Evolutionary conservation across 2,113 vertebrate species (phyloP).

Genomic region (Geothlypis trichas): DNA sequence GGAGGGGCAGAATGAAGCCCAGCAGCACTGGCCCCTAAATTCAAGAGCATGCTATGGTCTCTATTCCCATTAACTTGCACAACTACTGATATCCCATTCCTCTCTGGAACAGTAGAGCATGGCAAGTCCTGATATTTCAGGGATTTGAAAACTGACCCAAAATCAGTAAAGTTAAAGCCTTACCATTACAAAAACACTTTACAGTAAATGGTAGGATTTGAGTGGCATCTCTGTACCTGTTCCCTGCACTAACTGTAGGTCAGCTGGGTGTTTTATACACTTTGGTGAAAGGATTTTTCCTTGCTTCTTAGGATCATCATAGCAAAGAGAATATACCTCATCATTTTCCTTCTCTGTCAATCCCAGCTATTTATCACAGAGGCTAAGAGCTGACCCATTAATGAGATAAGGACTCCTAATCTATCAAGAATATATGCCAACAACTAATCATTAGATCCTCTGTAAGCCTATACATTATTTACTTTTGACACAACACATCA

Average conservation of each 20-base stretch:
- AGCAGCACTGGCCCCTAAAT: neutral
- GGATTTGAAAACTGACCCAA: neutral
- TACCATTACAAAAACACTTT: neutral
- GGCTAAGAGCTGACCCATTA: slow-evolving; percentile 48
- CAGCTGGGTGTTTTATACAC: neutral
- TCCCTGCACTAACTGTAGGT: neutral
- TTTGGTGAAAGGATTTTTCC: neutral
- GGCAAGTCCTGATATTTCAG: neutral
- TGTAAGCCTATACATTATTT: slow-evolving; percentile 25
- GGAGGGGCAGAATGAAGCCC: neutral
- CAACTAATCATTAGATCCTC: slow-evolving; percentile 29
- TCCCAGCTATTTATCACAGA: slow-evolving; percentile 50
- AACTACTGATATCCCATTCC: neutral
- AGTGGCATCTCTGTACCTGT: neutral
- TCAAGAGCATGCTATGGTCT: neutral
- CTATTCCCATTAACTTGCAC: neutral
- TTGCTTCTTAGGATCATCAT: neutral
- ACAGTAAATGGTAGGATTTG: neutral
- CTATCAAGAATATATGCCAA: slow-evolving; percentile 45
- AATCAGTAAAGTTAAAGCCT: neutral
- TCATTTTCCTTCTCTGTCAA: slow-evolving; percentile 18
- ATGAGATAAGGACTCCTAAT: slow-evolving; percentile 33
- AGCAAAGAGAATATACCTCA: slow-evolving; percentile 29
- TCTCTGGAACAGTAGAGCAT: neutral
- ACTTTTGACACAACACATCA: neutral